Evolutionary conservation across 2,113 vertebrate species (phyloP).

Genomic region (Hypomesus transpacificus): DNA sequence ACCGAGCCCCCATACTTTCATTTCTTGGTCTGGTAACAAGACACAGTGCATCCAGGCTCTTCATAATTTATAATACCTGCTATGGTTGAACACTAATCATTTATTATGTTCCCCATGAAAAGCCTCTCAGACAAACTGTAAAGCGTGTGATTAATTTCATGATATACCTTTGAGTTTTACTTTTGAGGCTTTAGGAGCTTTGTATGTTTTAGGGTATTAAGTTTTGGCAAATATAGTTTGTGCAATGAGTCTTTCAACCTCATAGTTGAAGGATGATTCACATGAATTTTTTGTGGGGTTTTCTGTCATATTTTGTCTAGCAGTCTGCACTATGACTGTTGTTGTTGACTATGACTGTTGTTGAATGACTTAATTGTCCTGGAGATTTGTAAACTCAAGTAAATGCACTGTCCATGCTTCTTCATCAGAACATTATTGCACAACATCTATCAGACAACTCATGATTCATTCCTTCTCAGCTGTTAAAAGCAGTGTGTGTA

Average conservation of each 20-base stretch:
- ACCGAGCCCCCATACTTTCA: constrained; percentile 40
- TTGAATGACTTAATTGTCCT: no score
- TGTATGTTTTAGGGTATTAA: constrained; percentile 6
- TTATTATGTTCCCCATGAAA: constrained; percentile 47
- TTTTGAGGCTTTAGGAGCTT: constrained; percentile 23
- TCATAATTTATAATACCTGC: constrained; percentile 51
- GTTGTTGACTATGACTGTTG: no score
- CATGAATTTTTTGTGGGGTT: not conserved
- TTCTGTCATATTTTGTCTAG: no score
- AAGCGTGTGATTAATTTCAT: constrained; percentile 38
- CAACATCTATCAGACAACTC: no score
- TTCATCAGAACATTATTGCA: no score
- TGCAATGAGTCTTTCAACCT: not conserved
- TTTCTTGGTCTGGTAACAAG: constrained; percentile 47
- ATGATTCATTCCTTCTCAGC: no score
- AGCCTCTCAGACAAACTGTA: constrained; percentile 40
- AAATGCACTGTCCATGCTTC: no score
- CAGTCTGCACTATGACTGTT: no score
- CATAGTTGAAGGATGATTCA: not conserved
- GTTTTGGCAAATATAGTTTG: not conserved
- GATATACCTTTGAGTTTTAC: constrained; percentile 31
- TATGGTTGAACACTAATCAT: constrained; percentile 47
- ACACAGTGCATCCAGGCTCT: constrained; percentile 33
- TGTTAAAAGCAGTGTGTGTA: no score
- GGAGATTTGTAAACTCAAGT: no score